These are phyloP conservation scores for Hymenochirus boettgeri DNA, from an alignment of 2,113 vertebrate genomes.

Conservation along the genomic window DNA sequence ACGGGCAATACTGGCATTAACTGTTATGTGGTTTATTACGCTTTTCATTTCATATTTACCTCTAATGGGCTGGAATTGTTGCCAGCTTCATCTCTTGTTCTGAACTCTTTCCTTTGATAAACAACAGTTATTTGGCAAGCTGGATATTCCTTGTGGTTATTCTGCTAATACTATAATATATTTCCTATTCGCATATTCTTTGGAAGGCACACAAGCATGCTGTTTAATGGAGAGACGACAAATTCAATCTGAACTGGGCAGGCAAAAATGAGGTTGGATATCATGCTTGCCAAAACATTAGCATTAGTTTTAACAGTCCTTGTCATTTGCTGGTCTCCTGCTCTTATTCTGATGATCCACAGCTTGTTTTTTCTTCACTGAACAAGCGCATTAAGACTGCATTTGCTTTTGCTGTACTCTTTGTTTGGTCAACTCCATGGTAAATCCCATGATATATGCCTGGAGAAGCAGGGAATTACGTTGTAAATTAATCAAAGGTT, in stretches of 20 bases:
- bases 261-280: constrained; percentile 75
- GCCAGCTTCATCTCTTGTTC: constrained; percentile 66
- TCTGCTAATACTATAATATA: constrained; percentile 71
- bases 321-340: constrained; percentile 77
- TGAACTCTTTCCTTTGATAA: constrained; percentile 77
- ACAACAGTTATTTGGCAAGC: constrained; percentile 62
- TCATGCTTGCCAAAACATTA: constrained; percentile 81
- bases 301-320: constrained; percentile 76
- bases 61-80: constrained; percentile 86
- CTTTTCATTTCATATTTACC: constrained; percentile 72
- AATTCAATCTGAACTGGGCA: constrained; percentile 50
- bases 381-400: constrained; percentile 57
- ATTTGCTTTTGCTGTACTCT: constrained; percentile 89
- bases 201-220: constrained; percentile 79
- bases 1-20: constrained; percentile 65
- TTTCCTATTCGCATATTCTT: constrained; percentile 72
- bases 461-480: constrained; percentile 75
- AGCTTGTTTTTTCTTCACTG: constrained; percentile 62
- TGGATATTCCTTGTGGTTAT: constrained; percentile 69
- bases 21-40: constrained; percentile 67
- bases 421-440: constrained; percentile 81
- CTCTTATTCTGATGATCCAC: constrained; percentile 71
- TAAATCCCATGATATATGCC: constrained; percentile 86
- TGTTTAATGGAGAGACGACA: constrained; percentile 63
- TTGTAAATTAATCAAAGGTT: constrained; percentile 46